phyloP scores from a whole-genome alignment of 2,113 vertebrate species.

The Pachycephala philippinensis region DNA sequence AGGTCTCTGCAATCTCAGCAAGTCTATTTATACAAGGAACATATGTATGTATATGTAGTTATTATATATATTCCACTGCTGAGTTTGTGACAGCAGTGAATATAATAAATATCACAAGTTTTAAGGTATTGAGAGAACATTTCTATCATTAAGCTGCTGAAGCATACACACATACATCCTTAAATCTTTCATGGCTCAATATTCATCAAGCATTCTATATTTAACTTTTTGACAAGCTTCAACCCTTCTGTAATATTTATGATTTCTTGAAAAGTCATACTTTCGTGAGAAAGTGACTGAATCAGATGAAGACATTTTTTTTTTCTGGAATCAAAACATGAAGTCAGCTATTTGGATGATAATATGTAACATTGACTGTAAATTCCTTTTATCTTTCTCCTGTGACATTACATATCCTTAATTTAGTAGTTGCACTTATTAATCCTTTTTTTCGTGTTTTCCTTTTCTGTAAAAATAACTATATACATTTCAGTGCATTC shows the following conservation, averaged over 20 bases:
- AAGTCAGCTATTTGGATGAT: neutral
- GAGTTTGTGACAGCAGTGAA: neutral
- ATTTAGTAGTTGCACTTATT: neutral
- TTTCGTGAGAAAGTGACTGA: neutral
- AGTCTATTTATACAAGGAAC: neutral
- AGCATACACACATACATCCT: neutral
- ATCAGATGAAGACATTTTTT: neutral
- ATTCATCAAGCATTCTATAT: neutral
- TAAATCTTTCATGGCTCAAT: neutral
- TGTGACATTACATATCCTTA: neutral
- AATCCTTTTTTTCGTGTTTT: neutral
- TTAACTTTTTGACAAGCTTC: neutral
- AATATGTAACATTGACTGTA: neutral
- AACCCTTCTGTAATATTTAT: neutral
- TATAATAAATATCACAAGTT: neutral
- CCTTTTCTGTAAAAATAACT: neutral
- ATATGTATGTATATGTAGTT: neutral
- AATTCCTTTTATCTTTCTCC: neutral
- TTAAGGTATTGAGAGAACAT: neutral
- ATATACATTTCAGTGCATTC: neutral
- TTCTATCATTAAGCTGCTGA: neutral
- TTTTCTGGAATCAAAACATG: neutral
- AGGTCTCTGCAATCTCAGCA: neutral
- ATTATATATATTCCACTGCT: neutral
- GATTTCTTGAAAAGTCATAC: neutral